phyloP scores from a whole-genome alignment of 2,797 vertebrate species.

The Fundulus diaphanus region DNA sequence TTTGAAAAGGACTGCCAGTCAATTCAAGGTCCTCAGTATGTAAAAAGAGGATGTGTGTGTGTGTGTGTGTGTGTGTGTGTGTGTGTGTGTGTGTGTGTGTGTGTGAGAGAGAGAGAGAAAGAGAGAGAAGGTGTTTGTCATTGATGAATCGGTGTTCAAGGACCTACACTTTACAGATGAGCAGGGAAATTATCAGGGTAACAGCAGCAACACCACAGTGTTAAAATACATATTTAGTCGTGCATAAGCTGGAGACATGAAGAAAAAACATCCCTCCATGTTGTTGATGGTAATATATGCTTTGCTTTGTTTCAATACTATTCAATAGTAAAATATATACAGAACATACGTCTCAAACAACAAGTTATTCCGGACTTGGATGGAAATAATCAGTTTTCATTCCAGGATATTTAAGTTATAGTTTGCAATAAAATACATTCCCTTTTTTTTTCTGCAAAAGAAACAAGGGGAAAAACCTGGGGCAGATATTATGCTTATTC shows the following conservation, averaged over 20 bases:
- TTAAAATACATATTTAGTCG: constrained; percentile 29
- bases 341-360: background rate
- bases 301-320: background rate
- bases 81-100: background rate
- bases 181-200: constrained; percentile 72
- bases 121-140: constrained; percentile 51
- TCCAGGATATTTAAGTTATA: no score
- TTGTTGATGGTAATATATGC: no score
- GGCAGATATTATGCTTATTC: no score
- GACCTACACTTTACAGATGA: constrained; percentile 78
- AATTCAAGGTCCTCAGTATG: no score
- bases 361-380: no score
- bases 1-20: no score
- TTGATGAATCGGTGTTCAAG: constrained; percentile 80
- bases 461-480: no score
- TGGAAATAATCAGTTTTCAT: no score
- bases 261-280: background rate
- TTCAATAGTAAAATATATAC: background rate
- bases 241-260: background rate
- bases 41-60: no score
- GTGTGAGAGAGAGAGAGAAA: background rate
- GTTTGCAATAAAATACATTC: no score
- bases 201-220: constrained; percentile 54
- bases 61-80: constrained; percentile 11
- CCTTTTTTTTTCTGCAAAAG: no score